Conservation (phyloP, 2,888 invertebrate species). For the Macaria notata region DNA sequence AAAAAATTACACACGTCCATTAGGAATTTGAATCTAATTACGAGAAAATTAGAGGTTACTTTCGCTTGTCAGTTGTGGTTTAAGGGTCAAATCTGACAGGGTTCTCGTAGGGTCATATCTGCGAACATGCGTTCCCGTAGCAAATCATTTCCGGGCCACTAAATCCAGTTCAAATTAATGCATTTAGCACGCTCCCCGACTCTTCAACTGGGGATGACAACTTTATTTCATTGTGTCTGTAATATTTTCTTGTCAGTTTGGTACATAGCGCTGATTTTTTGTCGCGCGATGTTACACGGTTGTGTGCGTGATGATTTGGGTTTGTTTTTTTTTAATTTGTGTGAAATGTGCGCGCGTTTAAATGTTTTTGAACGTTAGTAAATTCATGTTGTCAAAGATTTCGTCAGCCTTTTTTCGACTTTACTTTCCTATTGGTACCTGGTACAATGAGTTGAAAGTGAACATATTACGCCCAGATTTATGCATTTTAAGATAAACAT, state of each 20-base stretch:
- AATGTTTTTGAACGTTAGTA: not conserved
- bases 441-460: too few species aligned
- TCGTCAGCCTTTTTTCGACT: too few species aligned
- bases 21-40: constrained; percentile 43
- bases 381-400: too few species aligned
- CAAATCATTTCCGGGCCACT: constrained; percentile 83
- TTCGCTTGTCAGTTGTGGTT: constrained; percentile 54
- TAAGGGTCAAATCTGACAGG: constrained; percentile 57
- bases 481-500: too few species aligned
- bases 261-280: constrained; percentile 44
- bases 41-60: constrained; percentile 47
- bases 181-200: constrained; percentile 80
- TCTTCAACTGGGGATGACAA: constrained; percentile 77
- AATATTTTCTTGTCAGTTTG: constrained; percentile 79
- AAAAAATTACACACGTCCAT: constrained; percentile 11
- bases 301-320: constrained; percentile 14
- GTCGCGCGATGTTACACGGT: constrained; percentile 28
- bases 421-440: too few species aligned
- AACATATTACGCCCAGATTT: too few species aligned
- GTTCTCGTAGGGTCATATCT: constrained; percentile 70
- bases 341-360: not conserved
- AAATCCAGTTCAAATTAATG: constrained; percentile 82
- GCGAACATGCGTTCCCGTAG: constrained; percentile 78
- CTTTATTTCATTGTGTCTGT: constrained; percentile 78
- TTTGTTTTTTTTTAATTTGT: not conserved